Conservation (phyloP, 1,140 invertebrate genomes). For the Aethina tumida region DNA sequence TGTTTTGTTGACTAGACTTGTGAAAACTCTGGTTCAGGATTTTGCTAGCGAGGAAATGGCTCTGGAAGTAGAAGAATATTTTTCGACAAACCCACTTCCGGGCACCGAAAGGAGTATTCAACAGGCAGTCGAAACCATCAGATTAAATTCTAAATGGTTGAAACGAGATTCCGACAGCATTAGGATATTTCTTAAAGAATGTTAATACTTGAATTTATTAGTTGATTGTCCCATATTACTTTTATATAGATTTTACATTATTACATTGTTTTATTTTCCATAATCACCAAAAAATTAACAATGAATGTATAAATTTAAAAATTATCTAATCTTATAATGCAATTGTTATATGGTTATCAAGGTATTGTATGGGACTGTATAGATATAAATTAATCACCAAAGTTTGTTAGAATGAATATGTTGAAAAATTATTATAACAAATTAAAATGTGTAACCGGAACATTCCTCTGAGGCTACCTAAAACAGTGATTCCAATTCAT, state of each 20-base stretch:
- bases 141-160: conserved; percentile 79
- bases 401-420: too few relatives aligned
- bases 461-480: too few relatives aligned
- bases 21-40: conserved; percentile 82
- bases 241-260: conserved; percentile 49
- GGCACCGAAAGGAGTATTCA: conserved; percentile 78
- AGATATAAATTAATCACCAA: too few relatives aligned
- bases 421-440: too few relatives aligned
- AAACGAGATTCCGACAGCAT: conserved; percentile 58
- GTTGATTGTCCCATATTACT: conserved; percentile 8
- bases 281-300: too few relatives aligned
- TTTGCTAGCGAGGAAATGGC: conserved; percentile 75
- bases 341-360: too few relatives aligned
- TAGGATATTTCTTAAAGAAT: conserved; percentile 42
- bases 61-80: conserved; percentile 76
- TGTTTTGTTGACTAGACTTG: conserved; percentile 65
- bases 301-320: too few relatives aligned
- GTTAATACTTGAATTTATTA: conserved; percentile 12
- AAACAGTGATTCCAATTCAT: too few relatives aligned
- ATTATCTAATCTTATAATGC: too few relatives aligned
- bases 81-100: conserved; percentile 60
- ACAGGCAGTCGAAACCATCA: conserved; percentile 83
- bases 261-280: too few relatives aligned
- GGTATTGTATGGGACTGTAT: too few relatives aligned
- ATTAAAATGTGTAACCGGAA: too few relatives aligned